These are phyloP conservation scores for Leucoraja ocellata DNA, from an alignment of 2,797 vertebrate genomes.

Conservation along the genomic window DNA sequence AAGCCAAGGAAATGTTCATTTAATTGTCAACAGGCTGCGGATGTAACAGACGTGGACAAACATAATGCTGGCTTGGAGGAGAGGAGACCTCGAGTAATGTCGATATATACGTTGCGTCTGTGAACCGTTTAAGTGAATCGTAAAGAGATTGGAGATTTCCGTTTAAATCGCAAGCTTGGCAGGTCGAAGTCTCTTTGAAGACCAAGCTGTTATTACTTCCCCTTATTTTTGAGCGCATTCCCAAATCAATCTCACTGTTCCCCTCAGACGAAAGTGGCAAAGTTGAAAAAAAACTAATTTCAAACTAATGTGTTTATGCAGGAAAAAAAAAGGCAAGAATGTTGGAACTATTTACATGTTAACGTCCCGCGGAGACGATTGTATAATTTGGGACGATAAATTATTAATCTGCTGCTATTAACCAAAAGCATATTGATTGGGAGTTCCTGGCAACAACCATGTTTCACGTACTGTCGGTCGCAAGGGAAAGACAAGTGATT, in stretches of 20 bases:
- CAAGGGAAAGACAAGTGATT: slow-evolving; percentile 18
- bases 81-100: background rate
- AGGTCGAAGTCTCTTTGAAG: background rate
- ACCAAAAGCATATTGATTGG: slow-evolving; percentile 24
- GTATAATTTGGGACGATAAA: background rate
- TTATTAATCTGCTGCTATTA: slow-evolving; percentile 20
- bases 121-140: slow-evolving; percentile 30
- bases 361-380: background rate
- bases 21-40: background rate
- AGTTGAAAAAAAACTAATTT: background rate
- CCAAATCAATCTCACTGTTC: background rate
- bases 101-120: background rate
- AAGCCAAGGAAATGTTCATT: background rate
- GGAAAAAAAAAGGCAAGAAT: background rate
- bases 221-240: background rate
- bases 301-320: background rate
- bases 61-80: background rate
- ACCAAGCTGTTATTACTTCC: background rate
- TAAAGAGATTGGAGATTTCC: background rate
- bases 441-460: slow-evolving; percentile 24
- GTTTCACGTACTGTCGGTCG: slow-evolving; percentile 4
- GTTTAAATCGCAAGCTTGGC: background rate
- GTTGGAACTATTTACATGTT: background rate
- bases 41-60: background rate
- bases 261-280: background rate